Evolutionary conservation across 92 coral and sea anemone species (phyloP), one percentile per base, ranked within the genome.

Genomic region (Metridium senile): DNA sequence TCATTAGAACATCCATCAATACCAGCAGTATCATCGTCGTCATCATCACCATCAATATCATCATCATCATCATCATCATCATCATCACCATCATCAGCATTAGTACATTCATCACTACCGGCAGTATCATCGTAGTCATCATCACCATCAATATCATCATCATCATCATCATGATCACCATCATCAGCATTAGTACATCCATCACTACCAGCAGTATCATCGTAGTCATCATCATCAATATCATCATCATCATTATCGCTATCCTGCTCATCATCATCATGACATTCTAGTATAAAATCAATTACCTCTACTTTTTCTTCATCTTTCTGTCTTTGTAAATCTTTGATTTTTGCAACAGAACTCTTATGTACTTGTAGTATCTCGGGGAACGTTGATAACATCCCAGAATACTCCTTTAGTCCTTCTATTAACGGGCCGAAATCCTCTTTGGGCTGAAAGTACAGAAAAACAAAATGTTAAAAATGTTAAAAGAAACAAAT

Each of bases 301-400:
- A 4, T n/a, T 76, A 94, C 98, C 93, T 94, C 98, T 79, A 94
- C 91, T 87, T 92, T 94, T 33, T 89, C 96, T 30, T 92, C 99
- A 33, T 92, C 93, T 58, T 85, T 88, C 32, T 87, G 80, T 74
- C 88, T 89, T 80, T 88, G 89, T 72, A 93, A 92, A 17, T 95
- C 99, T 87, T 95, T 95, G 23, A 95, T 90, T 73, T 92, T 95
- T 53, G 88, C 78, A 1, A 95, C 89, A 9, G 76, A 72, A 65
- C 76, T 72, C 53, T 89, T 95, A 68, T 92, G 99, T 61, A 95
- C 94, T 76, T 95, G 97, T 26, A 95, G 74, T 33, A 95, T 89
- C 49, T 95, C 99, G 11, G 99, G 99, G 69, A 84, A 95, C 18
- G 94, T 89, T 7, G 97, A 75, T 0, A 92, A 77, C 87, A 95